Conservation (phyloP, 1,140 invertebrate genomes). For the Uloborus diversus region DNA sequence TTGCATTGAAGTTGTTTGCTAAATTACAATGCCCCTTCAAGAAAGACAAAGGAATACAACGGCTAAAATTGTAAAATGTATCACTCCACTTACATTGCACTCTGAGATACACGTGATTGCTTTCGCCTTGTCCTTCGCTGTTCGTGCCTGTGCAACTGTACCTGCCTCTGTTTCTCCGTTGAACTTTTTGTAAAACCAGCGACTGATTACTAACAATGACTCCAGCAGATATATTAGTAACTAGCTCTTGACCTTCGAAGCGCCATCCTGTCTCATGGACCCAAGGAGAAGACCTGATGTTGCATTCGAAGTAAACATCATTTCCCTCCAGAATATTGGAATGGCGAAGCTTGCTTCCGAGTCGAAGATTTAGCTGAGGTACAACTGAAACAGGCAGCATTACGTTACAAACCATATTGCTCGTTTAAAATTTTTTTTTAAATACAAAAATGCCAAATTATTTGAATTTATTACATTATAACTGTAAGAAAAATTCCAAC, state of each 20-base stretch:
- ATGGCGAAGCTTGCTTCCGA: constrained; percentile 61
- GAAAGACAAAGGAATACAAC: too few relatives aligned
- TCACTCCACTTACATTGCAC: constrained; percentile 76
- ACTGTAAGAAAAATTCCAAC: too few relatives aligned
- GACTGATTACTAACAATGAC: constrained; percentile 86
- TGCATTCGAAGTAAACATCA: constrained; percentile 91
- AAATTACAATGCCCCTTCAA: too few relatives aligned
- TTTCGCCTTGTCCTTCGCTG: constrained; percentile 87
- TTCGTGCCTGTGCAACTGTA: constrained; percentile 90
- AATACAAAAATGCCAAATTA: too few relatives aligned
- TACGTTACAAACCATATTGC: too few relatives aligned
- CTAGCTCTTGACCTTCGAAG: constrained; percentile 77
- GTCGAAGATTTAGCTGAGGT: constrained; percentile 59
- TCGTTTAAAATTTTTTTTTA: too few relatives aligned
- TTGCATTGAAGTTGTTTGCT: too few relatives aligned
- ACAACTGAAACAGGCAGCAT: constrained; percentile 58
- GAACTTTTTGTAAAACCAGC: constrained; percentile 64
- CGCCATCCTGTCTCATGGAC: constrained; percentile 83
- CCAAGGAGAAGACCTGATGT: constrained; percentile 85
- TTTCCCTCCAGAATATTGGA: constrained; percentile 72
- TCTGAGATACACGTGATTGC: constrained; percentile 82
- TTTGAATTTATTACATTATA: too few relatives aligned
- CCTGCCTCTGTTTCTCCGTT: constrained; percentile 61
- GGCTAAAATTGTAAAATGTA: too few relatives aligned
- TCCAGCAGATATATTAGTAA: constrained; percentile 78